phyloP scores from a whole-genome alignment of 2,113 vertebrate genomes.

The Meles meles region DNA sequence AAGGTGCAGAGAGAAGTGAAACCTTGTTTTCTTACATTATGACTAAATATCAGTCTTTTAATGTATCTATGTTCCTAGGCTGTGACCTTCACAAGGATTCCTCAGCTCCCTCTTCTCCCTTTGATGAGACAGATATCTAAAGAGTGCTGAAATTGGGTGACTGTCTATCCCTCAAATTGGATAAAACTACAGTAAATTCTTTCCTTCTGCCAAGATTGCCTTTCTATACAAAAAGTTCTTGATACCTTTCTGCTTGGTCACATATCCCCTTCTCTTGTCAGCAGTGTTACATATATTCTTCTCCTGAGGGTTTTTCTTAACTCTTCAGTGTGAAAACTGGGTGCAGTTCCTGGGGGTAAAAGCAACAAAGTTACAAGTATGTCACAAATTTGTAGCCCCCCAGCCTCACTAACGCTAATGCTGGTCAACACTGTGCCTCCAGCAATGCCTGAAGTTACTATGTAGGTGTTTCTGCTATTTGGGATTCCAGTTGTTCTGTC shows the following conservation, averaged over 20 bases:
- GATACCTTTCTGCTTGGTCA: not conserved
- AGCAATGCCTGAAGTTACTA: not conserved
- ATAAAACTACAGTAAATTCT: not conserved
- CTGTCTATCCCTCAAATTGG: not conserved
- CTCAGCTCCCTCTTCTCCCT: not conserved
- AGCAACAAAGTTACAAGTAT: not conserved
- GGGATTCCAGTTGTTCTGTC: not conserved
- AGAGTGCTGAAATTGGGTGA: not conserved
- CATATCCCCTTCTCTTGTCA: not conserved
- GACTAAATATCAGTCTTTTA: not conserved
- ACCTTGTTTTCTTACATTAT: too few relatives aligned
- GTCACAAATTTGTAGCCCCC: not conserved
- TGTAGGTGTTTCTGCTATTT: not conserved
- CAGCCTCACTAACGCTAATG: not conserved
- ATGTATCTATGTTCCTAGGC: not conserved
- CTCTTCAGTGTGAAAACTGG: not conserved
- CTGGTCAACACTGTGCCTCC: not conserved
- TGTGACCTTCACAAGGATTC: not conserved
- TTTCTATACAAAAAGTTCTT: not conserved
- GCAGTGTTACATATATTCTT: not conserved
- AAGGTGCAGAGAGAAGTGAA: not conserved
- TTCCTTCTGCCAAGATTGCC: not conserved
- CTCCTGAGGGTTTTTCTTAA: not conserved
- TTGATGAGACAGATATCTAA: not conserved
- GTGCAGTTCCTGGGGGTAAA: not conserved